Conservation (phyloP, 1,140 invertebrate species). For the Littorina saxatilis region DNA sequence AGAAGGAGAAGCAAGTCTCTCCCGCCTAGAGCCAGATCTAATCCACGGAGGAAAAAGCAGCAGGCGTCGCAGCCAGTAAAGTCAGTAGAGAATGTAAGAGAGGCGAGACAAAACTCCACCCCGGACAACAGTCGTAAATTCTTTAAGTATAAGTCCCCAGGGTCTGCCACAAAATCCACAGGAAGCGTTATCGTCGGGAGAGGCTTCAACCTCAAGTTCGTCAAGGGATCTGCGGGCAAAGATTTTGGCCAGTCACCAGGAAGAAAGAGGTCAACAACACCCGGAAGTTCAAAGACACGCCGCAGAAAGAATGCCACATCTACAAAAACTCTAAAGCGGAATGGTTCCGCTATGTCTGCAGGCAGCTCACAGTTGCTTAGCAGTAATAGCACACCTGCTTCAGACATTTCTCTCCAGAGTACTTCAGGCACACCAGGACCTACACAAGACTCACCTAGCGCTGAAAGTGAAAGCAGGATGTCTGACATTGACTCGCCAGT, state of each 20-base stretch:
- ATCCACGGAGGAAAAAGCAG: background rate
- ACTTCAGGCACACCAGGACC: too few relatives aligned
- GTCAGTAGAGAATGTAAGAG: too few relatives aligned
- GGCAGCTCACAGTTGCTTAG: too few relatives aligned
- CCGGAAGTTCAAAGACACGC: background rate
- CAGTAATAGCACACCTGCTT: too few relatives aligned
- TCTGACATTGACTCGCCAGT: background rate
- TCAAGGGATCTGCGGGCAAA: conserved; percentile 34
- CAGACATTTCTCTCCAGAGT: too few relatives aligned
- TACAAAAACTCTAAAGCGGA: too few relatives aligned
- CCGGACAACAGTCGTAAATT: conserved; percentile 8
- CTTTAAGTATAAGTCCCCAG: conserved; percentile 38
- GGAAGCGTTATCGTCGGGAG: conserved; percentile 46
- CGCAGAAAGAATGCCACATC: background rate
- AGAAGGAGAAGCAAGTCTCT: background rate
- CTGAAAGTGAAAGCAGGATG: background rate
- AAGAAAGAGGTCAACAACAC: conserved; percentile 34
- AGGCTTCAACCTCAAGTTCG: conserved; percentile 58
- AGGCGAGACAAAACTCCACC: background rate
- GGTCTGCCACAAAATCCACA: conserved; percentile 41
- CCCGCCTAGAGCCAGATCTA: background rate
- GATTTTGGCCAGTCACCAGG: background rate
- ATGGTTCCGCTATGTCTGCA: too few relatives aligned
- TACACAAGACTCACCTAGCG: background rate
- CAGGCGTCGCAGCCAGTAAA: background rate